Percentiles rank a stretch among this genome's conserved stretches.
Evolutionary conservation across 2,888 invertebrate species (phyloP).

Genomic region (Rhingia campestris): DNA sequence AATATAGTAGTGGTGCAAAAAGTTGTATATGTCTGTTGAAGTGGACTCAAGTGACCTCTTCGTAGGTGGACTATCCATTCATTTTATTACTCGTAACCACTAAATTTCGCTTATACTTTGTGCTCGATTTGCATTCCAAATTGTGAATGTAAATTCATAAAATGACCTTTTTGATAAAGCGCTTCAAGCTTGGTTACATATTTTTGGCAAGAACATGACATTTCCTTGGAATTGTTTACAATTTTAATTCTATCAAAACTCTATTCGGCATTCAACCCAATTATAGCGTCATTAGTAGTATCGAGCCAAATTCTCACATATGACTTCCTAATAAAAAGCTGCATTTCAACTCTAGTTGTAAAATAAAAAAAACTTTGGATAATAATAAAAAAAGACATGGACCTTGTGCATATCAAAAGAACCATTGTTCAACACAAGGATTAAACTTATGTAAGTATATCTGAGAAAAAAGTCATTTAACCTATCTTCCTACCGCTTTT

Average conservation of each 20-base stretch:
- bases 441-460: slow-evolving; percentile 46
- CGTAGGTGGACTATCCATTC: slow-evolving; percentile 29
- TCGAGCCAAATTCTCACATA: slow-evolving; percentile 19
- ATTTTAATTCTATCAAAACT: too few species aligned
- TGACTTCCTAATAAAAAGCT: slow-evolving; percentile 66
- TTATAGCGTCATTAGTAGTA: too few species aligned
- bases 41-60: slow-evolving; percentile 49
- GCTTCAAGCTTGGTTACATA: background rate
- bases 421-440: slow-evolving; percentile 39
- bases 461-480: slow-evolving; percentile 22
- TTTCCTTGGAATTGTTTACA: background rate
- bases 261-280: too few species aligned
- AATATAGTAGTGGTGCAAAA: slow-evolving; percentile 18
- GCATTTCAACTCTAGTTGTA: background rate
- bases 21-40: slow-evolving; percentile 10
- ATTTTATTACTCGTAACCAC: slow-evolving; percentile 30
- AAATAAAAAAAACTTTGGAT: too few species aligned
- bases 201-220: background rate
- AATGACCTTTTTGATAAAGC: slow-evolving; percentile 25
- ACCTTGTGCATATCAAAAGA: slow-evolving; percentile 4
- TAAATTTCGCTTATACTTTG: slow-evolving; percentile 7
- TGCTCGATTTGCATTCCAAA: slow-evolving; percentile 57
- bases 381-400: too few species aligned
- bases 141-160: slow-evolving; percentile 43
- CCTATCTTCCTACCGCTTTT: background rate